Evolutionary conservation across 1,140 invertebrate genomes (phyloP).

Genomic region (Cepaea nemoralis): DNA sequence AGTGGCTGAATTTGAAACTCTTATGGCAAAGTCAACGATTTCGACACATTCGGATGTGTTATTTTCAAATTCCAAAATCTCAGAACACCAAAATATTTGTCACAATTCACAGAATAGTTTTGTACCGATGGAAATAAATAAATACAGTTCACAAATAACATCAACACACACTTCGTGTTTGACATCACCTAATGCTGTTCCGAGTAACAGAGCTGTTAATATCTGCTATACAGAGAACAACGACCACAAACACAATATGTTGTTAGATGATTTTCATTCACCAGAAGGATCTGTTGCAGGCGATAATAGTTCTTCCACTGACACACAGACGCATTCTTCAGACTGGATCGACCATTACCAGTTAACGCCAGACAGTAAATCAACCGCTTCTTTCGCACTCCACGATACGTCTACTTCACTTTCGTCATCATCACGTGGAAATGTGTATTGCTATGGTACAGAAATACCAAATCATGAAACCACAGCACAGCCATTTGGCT

Average conservation of each 20-base stretch:
- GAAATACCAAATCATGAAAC: not conserved
- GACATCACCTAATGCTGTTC: too few species aligned
- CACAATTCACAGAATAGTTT: not conserved
- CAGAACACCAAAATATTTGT: not conserved
- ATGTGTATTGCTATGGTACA: not conserved
- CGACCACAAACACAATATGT: not conserved
- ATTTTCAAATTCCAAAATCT: not conserved
- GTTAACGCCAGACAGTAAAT: too few species aligned
- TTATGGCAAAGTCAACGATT: not conserved
- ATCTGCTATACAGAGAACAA: not conserved
- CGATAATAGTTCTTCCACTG: too few species aligned
- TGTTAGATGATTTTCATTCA: not conserved
- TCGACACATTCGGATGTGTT: not conserved
- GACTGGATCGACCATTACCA: too few species aligned
- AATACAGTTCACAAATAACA: not conserved
- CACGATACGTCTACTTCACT: not conserved
- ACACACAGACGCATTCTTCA: too few species aligned
- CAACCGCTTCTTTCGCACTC: not conserved
- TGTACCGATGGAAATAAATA: not conserved
- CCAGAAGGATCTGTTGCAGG: not conserved
- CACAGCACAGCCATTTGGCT: too few species aligned
- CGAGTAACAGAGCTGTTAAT: too few species aligned
- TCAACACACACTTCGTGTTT: not conserved
- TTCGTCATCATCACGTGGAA: not conserved
- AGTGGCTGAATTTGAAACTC: slow-evolving; percentile 21